Evolutionary conservation across 1,140 invertebrate species (phyloP).

Genomic region (Aphelenchoides besseyi): DNA sequence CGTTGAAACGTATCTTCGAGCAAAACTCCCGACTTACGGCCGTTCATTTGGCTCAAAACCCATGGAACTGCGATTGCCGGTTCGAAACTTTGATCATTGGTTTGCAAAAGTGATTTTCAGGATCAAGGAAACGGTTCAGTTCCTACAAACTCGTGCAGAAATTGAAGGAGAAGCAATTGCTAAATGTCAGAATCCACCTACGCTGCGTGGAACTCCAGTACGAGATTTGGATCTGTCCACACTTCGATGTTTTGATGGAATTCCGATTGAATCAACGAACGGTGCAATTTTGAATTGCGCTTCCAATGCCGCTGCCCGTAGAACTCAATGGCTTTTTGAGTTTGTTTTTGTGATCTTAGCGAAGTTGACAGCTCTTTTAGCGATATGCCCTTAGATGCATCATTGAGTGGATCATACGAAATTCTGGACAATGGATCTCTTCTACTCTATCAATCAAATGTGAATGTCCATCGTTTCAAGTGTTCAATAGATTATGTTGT

Average conservation of each 20-base stretch:
- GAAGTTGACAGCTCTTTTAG: slow-evolving; percentile 25
- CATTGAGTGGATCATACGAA: slow-evolving; percentile 22
- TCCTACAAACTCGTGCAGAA: not conserved
- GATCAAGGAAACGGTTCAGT: slow-evolving; percentile 23
- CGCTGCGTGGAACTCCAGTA: slow-evolving; percentile 8
- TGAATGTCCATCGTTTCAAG: slow-evolving; percentile 20
- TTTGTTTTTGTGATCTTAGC: slow-evolving; percentile 5
- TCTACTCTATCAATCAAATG: slow-evolving; percentile 20
- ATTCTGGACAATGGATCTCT: slow-evolving; percentile 39
- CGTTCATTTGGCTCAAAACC: slow-evolving; percentile 38
- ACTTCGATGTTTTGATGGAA: slow-evolving; percentile 30
- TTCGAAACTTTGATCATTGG: not conserved
- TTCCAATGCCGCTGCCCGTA: not conserved
- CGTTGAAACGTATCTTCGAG: slow-evolving; percentile 28
- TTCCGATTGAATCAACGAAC: slow-evolving; percentile 3
- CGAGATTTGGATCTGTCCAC: slow-evolving; percentile 15
- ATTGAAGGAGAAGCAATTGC: slow-evolving; percentile 26
- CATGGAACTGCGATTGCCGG: slow-evolving; percentile 53
- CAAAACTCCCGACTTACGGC: slow-evolving; percentile 27
- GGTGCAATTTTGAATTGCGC: slow-evolving; percentile 34
- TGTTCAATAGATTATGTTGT: slow-evolving; percentile 23
- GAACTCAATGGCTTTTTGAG: slow-evolving; percentile 41
- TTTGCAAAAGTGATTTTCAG: slow-evolving; percentile 10
- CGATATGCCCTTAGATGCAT: slow-evolving; percentile 16
- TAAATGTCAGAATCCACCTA: slow-evolving; percentile 22